These are phyloP conservation scores for Adelognathus sp. DNA, from an alignment of 2,888 invertebrate species.

Conservation along the genomic window DNA sequence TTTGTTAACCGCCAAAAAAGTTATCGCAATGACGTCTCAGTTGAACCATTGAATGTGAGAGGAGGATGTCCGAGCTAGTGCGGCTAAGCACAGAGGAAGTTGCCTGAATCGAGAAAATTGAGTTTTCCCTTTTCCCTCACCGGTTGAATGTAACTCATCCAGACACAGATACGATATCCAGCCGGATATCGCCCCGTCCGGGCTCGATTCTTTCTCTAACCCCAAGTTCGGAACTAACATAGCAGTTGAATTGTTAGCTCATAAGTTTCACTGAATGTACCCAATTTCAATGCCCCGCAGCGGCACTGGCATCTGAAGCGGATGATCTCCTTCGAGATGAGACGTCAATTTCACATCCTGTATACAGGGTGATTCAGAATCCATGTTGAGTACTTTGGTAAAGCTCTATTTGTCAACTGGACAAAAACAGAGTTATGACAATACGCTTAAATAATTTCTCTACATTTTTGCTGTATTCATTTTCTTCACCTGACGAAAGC, in stretches of 20 bases:
- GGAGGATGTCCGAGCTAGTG: background rate
- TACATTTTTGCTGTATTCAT: too few relatives aligned
- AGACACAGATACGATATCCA: background rate
- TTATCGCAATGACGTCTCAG: background rate
- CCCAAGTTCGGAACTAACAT: conserved; percentile 26
- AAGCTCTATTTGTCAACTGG: too few relatives aligned
- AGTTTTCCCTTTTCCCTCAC: conserved; percentile 26
- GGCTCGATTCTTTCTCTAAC: background rate
- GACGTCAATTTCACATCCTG: conserved; percentile 13
- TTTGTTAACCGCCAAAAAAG: background rate
- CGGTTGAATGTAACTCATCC: background rate
- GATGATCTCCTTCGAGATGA: background rate
- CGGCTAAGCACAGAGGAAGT: background rate
- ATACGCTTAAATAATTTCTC: too few relatives aligned
- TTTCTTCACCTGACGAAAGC: too few relatives aligned
- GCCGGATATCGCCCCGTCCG: background rate
- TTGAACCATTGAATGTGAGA: background rate
- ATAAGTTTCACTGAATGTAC: conserved; percentile 17
- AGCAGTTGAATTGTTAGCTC: conserved; percentile 26
- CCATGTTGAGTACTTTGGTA: too few relatives aligned
- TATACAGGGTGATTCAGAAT: conserved; percentile 1
- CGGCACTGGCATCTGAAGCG: background rate
- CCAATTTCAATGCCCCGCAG: conserved; percentile 18
- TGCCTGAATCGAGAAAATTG: conserved; percentile 22
- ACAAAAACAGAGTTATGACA: too few relatives aligned